phyloP scores from a whole-genome alignment of 2,888 invertebrate species.

The Mystacides longicornis region DNA sequence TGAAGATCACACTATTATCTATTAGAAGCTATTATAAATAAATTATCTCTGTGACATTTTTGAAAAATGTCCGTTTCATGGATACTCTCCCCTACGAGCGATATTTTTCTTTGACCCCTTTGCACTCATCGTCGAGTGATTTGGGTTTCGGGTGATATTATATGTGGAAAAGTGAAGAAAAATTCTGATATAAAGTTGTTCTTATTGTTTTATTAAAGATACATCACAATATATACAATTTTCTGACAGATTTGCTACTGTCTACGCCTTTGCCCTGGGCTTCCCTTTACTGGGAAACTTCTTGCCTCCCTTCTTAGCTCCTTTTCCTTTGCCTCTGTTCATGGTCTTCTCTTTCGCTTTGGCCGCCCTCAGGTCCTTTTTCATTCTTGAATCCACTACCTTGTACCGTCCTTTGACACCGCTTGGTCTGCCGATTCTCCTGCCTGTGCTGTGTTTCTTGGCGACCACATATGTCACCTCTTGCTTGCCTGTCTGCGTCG shows the following conservation, averaged over 20 bases:
- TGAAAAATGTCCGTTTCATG: too few species aligned
- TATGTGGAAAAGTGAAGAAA: too few species aligned
- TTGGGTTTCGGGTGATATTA: too few species aligned
- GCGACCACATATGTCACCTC: slow-evolving; percentile 91
- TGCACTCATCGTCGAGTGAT: too few species aligned
- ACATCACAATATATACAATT: neutral
- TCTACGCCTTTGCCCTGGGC: slow-evolving; percentile 10
- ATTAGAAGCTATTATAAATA: too few species aligned
- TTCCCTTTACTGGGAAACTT: slow-evolving; percentile 10
- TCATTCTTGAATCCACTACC: slow-evolving; percentile 94
- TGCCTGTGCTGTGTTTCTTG: slow-evolving; percentile 75
- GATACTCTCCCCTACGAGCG: too few species aligned
- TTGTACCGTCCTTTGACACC: slow-evolving; percentile 89
- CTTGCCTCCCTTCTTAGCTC: slow-evolving; percentile 24
- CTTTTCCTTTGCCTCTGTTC: slow-evolving; percentile 35
- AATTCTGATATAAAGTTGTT: neutral
- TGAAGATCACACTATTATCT: too few species aligned
- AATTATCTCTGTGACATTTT: too few species aligned
- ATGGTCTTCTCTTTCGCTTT: slow-evolving; percentile 55
- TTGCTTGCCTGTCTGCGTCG: slow-evolving; percentile 75
- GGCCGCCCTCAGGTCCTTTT: slow-evolving; percentile 78
- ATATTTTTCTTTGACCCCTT: too few species aligned
- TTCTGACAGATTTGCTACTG: neutral
- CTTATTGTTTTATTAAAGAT: neutral
- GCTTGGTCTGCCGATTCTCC: slow-evolving; percentile 67